These are phyloP conservation scores for Spialia ferax DNA, from an alignment of 2,888 invertebrate genomes.

Conservation along the genomic window DNA sequence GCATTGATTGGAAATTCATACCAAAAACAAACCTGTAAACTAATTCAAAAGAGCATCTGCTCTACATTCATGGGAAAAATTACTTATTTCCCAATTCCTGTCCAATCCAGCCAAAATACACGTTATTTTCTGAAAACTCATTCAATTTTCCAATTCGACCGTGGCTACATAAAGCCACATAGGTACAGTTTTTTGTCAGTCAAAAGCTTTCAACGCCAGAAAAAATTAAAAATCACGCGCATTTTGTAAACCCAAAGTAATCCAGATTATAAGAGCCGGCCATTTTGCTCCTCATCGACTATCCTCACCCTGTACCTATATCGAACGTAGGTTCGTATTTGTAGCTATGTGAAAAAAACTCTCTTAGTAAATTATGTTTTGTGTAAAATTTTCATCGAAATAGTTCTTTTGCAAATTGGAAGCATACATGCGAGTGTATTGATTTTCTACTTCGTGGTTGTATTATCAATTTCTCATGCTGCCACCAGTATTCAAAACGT, in stretches of 20 bases:
- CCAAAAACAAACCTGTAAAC: background rate
- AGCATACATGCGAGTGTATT: background rate
- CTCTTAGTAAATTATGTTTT: background rate
- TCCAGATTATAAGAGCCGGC: background rate
- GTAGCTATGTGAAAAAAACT: background rate
- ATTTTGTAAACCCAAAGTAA: background rate
- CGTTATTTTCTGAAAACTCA: too few species aligned
- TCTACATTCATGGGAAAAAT: too few species aligned
- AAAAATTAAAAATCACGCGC: background rate
- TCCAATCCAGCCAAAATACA: too few species aligned
- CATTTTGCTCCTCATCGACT: background rate
- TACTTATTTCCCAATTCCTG: too few species aligned
- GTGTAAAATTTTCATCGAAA: background rate
- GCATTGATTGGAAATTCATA: conserved; percentile 25
- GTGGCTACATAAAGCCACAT: background rate
- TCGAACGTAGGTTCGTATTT: background rate
- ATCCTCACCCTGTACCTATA: background rate
- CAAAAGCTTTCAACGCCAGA: background rate
- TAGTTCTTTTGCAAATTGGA: background rate
- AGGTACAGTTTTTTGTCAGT: background rate
- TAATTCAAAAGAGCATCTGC: too few species aligned
- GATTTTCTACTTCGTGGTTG: background rate
- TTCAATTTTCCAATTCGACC: background rate
- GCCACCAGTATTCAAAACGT: background rate
- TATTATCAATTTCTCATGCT: background rate